Conservation (phyloP, 2,888 invertebrate species). For the Aphidius colemani region DNA sequence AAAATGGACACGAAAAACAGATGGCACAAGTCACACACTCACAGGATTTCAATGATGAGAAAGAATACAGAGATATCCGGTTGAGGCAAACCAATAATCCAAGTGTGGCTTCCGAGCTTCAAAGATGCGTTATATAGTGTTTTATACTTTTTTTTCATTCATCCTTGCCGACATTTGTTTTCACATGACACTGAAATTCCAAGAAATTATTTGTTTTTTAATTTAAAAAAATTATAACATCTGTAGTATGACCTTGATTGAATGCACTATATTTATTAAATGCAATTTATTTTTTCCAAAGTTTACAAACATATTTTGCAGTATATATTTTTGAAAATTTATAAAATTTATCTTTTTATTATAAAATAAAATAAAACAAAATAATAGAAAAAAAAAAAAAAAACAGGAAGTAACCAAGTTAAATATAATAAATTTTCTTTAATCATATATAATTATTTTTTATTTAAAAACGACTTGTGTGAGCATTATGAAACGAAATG, state of each 20-base stretch:
- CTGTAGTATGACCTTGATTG: slow-evolving; percentile 7
- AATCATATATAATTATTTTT: too few relatives aligned
- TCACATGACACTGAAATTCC: too few relatives aligned
- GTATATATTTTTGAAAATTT: too few relatives aligned
- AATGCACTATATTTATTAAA: neutral
- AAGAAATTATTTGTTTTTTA: too few relatives aligned
- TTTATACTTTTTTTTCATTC: too few relatives aligned
- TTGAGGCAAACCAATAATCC: slow-evolving; percentile 27
- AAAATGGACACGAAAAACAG: neutral
- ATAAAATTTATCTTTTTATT: too few relatives aligned
- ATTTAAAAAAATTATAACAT: too few relatives aligned
- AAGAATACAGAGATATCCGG: slow-evolving; percentile 2
- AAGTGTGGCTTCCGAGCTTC: slow-evolving; percentile 9
- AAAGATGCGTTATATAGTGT: too few relatives aligned
- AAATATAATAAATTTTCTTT: slow-evolving; percentile 8
- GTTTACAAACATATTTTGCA: too few relatives aligned
- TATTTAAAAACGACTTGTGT: slow-evolving; percentile 4
- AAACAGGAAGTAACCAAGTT: neutral
- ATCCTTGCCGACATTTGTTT: too few relatives aligned
- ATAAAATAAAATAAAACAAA: neutral
- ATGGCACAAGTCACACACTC: neutral
- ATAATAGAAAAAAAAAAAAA: neutral
- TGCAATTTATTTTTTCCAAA: too few relatives aligned
- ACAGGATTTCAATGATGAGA: too few relatives aligned
- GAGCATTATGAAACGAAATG: neutral